phyloP scores from a whole-genome alignment of 2,888 invertebrate genomes.

The Hesperia comma region DNA sequence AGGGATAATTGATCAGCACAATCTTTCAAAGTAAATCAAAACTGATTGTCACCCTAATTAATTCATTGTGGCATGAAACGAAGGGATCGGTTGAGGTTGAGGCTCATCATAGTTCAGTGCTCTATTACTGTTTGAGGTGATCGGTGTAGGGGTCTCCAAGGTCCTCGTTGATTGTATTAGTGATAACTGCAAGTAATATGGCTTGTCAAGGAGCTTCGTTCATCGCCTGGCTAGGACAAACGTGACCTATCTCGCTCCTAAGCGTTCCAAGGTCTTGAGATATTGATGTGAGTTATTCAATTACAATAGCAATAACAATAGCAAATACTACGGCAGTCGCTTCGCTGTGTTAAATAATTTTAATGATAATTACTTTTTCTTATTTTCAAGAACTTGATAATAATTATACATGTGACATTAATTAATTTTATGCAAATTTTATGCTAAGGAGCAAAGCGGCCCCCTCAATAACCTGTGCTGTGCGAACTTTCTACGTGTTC shows the following conservation, averaged over 20 bases:
- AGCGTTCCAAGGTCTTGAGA: background rate
- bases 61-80: constrained; percentile 38
- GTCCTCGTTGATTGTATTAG: background rate
- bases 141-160: constrained; percentile 12
- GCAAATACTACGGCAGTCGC: too few relatives aligned
- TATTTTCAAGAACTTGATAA: too few relatives aligned
- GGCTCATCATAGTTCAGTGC: constrained; percentile 33
- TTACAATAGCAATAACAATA: too few relatives aligned
- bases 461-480: too few relatives aligned
- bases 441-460: too few relatives aligned
- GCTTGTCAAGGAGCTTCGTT: background rate
- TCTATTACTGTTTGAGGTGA: constrained; percentile 24
- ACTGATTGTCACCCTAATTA: constrained; percentile 37
- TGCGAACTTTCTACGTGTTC: too few relatives aligned
- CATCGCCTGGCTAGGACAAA: too few relatives aligned
- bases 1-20: constrained; percentile 6
- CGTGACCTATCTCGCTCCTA: too few relatives aligned
- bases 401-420: too few relatives aligned
- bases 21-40: constrained; percentile 25
- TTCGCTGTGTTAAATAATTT: too few relatives aligned
- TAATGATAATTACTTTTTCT: too few relatives aligned
- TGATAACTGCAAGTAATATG: background rate
- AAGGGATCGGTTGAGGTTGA: background rate
- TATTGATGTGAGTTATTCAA: background rate
- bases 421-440: too few relatives aligned